Conservation (phyloP, 2,888 invertebrate genomes). For the Rhingia campestris region DNA sequence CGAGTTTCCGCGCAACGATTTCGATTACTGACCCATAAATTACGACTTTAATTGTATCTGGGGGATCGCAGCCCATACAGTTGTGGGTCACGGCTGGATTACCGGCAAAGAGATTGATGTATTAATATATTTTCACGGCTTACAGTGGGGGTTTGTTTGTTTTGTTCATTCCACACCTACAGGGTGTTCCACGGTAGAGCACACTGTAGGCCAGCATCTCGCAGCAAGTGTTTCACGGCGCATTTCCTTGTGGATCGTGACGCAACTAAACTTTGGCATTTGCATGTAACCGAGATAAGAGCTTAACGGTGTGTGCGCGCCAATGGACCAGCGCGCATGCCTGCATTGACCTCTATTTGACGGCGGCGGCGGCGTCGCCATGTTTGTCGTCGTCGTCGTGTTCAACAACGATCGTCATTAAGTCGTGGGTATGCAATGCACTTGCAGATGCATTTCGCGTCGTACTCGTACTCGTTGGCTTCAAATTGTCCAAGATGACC, state of each 20-base stretch:
- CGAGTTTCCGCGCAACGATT: constrained; percentile 42
- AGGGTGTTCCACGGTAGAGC: neutral
- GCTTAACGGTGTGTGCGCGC: constrained; percentile 37
- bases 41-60: constrained; percentile 43
- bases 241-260: constrained; percentile 43
- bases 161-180: constrained; percentile 14
- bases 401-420: constrained; percentile 29
- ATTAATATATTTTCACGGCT: constrained; percentile 35
- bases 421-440: constrained; percentile 44
- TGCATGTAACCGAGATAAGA: constrained; percentile 55
- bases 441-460: constrained; percentile 46
- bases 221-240: constrained; percentile 37
- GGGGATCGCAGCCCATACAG: constrained; percentile 9
- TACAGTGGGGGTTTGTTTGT: neutral
- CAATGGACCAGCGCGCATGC: constrained; percentile 30
- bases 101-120: constrained; percentile 31
- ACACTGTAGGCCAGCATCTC: neutral
- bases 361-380: neutral
- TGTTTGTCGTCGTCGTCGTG: neutral
- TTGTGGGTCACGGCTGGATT: constrained; percentile 54
- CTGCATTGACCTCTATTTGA: constrained; percentile 51
- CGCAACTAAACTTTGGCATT: constrained; percentile 54
- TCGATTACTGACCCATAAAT: constrained; percentile 46
- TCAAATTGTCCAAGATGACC: constrained; percentile 57
- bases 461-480: constrained; percentile 15